A percentile compares a stretch with the other conserved stretches of the same genome.
Conservation (phyloP, 2,113 vertebrate genomes). For the Ginglymostoma cirratum region DNA sequence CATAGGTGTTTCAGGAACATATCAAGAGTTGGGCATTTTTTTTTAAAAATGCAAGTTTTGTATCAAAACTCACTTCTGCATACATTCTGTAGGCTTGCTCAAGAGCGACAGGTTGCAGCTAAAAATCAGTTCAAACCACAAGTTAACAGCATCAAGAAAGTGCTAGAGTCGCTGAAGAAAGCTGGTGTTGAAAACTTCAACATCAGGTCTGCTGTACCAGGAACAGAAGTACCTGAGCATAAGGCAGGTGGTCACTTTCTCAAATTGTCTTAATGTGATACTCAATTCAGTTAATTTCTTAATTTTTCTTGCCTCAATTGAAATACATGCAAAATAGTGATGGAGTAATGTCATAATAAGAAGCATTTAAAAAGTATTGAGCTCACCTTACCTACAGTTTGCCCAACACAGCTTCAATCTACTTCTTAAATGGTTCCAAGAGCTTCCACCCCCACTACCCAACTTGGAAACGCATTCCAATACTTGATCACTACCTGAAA, state of each 20-base stretch:
- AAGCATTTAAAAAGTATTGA: not conserved
- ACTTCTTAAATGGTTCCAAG: not conserved
- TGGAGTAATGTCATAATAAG: not conserved
- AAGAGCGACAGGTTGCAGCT: constrained; percentile 65
- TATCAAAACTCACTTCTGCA: not conserved
- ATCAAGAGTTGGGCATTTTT: not conserved
- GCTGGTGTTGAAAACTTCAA: constrained; percentile 71
- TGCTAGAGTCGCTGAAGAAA: constrained; percentile 62
- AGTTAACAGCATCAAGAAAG: constrained; percentile 38
- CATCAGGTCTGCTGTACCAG: constrained; percentile 84
- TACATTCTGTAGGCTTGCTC: constrained; percentile 59
- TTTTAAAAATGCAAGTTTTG: not conserved
- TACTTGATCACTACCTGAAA: not conserved
- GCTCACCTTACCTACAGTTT: not conserved
- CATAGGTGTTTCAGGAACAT: not conserved
- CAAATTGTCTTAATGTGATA: not conserved
- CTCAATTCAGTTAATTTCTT: not conserved
- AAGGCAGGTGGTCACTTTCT: constrained; percentile 54
- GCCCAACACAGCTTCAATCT: not conserved
- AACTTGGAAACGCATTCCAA: not conserved
- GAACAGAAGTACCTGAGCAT: constrained; percentile 83
- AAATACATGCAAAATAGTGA: not conserved
- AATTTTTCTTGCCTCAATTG: not conserved
- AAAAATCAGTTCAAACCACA: constrained; percentile 48
- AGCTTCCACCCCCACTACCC: not conserved